Conservation (phyloP, 2,888 invertebrate species). For the Pseudanteris insignis region DNA sequence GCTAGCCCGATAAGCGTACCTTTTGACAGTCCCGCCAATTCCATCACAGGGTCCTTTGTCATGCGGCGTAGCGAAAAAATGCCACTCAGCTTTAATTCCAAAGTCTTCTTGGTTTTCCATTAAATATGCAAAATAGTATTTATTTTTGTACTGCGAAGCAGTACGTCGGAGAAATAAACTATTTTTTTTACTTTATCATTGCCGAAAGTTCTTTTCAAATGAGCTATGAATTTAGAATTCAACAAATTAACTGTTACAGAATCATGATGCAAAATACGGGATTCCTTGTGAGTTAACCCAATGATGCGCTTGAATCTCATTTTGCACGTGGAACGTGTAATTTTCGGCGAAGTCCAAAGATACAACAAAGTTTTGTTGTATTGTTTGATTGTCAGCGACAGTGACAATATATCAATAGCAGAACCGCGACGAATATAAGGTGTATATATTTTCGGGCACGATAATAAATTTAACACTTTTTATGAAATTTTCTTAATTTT, state of each 20-base stretch:
- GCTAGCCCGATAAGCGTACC: constrained; percentile 19
- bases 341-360: constrained; percentile 6
- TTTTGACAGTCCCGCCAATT: constrained; percentile 13
- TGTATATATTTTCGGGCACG: too few species aligned
- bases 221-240: constrained; percentile 3
- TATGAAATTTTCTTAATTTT: too few species aligned
- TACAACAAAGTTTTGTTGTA: constrained; percentile 3
- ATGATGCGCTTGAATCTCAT: constrained; percentile 8
- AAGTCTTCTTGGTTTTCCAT: constrained; percentile 25
- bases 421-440: too few species aligned
- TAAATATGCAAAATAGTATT: constrained; percentile 20
- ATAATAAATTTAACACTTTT: too few species aligned
- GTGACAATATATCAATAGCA: too few species aligned
- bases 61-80: constrained; percentile 31
- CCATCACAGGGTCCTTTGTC: constrained; percentile 24
- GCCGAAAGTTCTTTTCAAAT: neutral
- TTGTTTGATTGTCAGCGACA: too few species aligned
- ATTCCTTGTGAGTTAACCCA: neutral
- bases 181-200: constrained; percentile 14
- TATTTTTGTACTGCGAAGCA: constrained; percentile 17
- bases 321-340: constrained; percentile 5
- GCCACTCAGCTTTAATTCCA: constrained; percentile 20
- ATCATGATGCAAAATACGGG: neutral
- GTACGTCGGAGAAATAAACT: constrained; percentile 27
- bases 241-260: neutral